Evolutionary conservation across 2,797 vertebrate genomes (phyloP).

Genomic region (Lagodon rhomboides): DNA sequence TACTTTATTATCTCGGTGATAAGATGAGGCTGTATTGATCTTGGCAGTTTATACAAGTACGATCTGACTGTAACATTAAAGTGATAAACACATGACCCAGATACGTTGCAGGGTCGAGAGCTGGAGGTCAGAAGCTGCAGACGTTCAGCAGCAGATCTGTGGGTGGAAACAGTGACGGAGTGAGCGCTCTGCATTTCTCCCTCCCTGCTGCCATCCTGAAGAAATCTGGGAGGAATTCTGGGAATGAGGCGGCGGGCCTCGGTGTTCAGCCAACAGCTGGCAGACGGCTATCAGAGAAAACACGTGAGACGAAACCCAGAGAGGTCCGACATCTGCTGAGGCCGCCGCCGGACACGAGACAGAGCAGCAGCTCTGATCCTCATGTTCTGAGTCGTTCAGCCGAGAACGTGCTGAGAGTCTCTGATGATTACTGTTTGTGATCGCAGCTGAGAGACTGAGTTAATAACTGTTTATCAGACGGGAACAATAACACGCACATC

Average conservation of each 20-base stretch:
- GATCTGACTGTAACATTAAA: no score
- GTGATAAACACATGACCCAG: background rate
- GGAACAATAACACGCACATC: background rate
- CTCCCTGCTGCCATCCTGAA: conserved; percentile 20
- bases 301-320: conserved; percentile 11
- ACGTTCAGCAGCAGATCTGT: no score
- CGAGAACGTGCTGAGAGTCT: background rate
- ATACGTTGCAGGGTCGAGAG: no score
- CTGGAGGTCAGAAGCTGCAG: background rate
- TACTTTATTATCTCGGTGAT: no score
- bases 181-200: background rate
- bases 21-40: no score
- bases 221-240: conserved; percentile 49
- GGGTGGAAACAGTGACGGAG: background rate
- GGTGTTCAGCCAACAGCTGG: conserved; percentile 41
- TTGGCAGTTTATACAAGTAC: no score
- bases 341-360: background rate
- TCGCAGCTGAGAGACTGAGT: background rate
- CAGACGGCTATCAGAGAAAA: conserved; percentile 38
- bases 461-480: conserved; percentile 2
- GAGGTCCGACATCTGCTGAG: background rate
- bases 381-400: background rate
- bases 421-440: conserved; percentile 6
- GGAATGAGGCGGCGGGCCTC: conserved; percentile 41
- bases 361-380: background rate